Base-by-base conservation (phyloP, 2,888 invertebrate species). In the Mellilla xanthometata region DNA sequence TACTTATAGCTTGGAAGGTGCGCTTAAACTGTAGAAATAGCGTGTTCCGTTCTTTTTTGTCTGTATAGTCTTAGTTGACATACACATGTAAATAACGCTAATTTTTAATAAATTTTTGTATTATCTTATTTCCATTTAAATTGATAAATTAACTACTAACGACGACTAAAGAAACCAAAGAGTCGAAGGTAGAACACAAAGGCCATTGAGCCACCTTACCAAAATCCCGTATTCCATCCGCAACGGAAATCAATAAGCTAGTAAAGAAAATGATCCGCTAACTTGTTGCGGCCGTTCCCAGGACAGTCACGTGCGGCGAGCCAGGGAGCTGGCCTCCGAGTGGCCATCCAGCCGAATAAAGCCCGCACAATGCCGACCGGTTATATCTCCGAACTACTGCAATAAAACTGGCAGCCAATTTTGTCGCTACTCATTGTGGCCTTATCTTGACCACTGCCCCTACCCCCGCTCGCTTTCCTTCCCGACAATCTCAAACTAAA, bases 391-490 rank as follows among this genome's bases (percentile, higher is more conserved):
- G 39, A 46, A 47, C 39, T 43, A 51, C 23, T 35, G 43, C 40
- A 51, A 54, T 57, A 57, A 54, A 54, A 42, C 44, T 40, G 49
- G 39, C 52, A 53, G 44, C 49, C 54, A 55, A 58, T 58, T 52
- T 53, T 39, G 49, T 52, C 45, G 49, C 57, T 54, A 52, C 54
- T 57, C 54, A 54, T 57, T 57, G 50, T 44, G 49, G 36, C 39
- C 47, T 54, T 51, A 57, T 57, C 57, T 57, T 49, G 49, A 52
- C 54, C 57, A 51, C 51, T 46, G 39, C 33, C 38, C 41, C 38
- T 36, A 52, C 47, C 15, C 46, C 11, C n/a, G 12, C 7, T 15
- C 33, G 9, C 2, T 10, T 33, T 5, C 24, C 33, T 9, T 8
- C 7, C 3, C 29, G 35, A 32, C 4, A 28, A 22, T 8, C 9